These are phyloP conservation scores for Sinelater perroti DNA, from an alignment of 2,888 invertebrate species.

Conservation along the genomic window DNA sequence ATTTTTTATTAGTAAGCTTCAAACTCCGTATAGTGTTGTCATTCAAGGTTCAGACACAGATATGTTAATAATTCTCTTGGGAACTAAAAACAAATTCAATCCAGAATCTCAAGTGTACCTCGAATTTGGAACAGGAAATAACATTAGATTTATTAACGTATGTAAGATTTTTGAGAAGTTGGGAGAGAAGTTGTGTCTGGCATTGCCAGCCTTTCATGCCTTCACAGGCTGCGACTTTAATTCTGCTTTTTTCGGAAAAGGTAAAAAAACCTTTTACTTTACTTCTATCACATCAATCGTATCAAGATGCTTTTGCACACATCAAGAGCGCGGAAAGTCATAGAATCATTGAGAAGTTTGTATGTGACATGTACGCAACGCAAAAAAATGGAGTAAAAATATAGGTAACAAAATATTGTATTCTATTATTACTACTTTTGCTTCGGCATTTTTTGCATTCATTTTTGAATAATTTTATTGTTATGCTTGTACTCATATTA, in stretches of 20 bases:
- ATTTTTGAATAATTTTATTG: too few relatives aligned
- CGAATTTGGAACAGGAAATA: constrained; percentile 40
- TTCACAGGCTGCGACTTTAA: constrained; percentile 48
- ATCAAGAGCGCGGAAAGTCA: too few relatives aligned
- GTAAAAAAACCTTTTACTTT: constrained; percentile 38
- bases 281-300: too few relatives aligned
- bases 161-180: constrained; percentile 42
- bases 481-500: too few relatives aligned
- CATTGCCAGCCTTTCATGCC: constrained; percentile 49
- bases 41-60: constrained; percentile 44
- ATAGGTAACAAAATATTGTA: too few relatives aligned
- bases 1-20: constrained; percentile 13
- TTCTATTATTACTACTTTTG: too few relatives aligned
- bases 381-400: too few relatives aligned
- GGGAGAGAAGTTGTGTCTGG: constrained; percentile 40
- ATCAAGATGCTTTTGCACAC: too few relatives aligned
- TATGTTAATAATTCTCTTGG: constrained; percentile 42
- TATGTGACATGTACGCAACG: too few relatives aligned
- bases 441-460: too few relatives aligned
- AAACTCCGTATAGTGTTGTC: constrained; percentile 29
- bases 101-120: constrained; percentile 36
- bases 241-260: constrained; percentile 43
- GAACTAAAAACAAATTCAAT: constrained; percentile 37
- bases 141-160: constrained; percentile 40
- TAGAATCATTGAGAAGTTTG: too few relatives aligned